phyloP scores from a whole-genome alignment of 1,140 invertebrate genomes.

The Euura saliciscinereae region DNA sequence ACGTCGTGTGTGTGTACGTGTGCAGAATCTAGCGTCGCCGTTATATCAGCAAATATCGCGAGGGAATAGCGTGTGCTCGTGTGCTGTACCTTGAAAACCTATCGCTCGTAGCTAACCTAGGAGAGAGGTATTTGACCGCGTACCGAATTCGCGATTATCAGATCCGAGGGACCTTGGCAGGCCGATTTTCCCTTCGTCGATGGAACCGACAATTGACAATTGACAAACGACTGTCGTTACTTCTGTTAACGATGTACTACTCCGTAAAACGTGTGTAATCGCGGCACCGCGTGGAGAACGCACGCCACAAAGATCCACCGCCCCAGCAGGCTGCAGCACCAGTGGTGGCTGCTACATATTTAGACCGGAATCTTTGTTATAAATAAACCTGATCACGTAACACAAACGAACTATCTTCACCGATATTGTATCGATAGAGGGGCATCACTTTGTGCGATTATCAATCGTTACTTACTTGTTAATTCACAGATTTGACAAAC shows the following conservation, averaged over 20 bases:
- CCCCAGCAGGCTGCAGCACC: background rate
- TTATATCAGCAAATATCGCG: too few species aligned
- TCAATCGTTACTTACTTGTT: conserved; percentile 3
- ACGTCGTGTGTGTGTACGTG: too few species aligned
- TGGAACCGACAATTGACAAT: too few species aligned
- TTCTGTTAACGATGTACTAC: background rate
- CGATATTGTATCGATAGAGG: background rate
- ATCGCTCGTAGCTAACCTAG: too few species aligned
- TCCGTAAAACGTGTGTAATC: conserved; percentile 17
- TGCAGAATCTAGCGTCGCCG: too few species aligned
- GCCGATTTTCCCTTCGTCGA: too few species aligned
- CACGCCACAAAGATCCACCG: conserved; percentile 25
- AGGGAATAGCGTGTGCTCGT: too few species aligned
- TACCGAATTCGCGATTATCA: too few species aligned
- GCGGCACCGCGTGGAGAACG: conserved; percentile 32
- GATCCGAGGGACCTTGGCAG: too few species aligned
- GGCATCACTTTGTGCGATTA: background rate
- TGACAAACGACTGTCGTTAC: too few species aligned
- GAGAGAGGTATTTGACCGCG: too few species aligned
- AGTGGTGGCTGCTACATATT: conserved; percentile 13
- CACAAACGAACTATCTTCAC: background rate
- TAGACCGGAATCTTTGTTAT: conserved; percentile 23
- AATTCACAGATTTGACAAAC: background rate
- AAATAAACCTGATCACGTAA: conserved; percentile 27
- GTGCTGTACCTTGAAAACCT: too few species aligned